Evolutionary conservation across 2,888 invertebrate genomes (phyloP), one percentile per base, ranked within the genome.

Genomic region (Heliconius ismenius): DNA sequence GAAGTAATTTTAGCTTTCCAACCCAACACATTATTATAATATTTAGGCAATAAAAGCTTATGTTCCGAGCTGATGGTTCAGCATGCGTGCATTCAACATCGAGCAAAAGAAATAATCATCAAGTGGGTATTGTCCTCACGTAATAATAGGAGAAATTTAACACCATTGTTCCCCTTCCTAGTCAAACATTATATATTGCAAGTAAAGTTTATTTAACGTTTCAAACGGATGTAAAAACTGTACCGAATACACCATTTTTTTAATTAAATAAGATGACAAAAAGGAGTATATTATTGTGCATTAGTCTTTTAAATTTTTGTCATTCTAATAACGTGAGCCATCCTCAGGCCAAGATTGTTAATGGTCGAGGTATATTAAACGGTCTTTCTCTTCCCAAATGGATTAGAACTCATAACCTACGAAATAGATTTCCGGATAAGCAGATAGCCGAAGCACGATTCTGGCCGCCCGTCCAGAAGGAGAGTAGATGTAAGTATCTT

Each of bases 401-500:
- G 83, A 83, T 83, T 68, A 78, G 82, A 78, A 82, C 75, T 39
- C 80, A 77, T 68, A 76, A 62, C n/a, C 74, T 81, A 18, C 81
- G 80, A 60, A 88, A 80, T 75, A 74, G 60, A n/a, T 79, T 76
- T 74, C 82, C 82, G 10, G 83, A 83, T 76, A 28, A 49, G 72
- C 80, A 79, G 64, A 81, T 84, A 78, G 70, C 79, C 4, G 87
- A 88, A 60, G 78, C 84, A 0, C 85, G 85, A 18, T 91, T 93
- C 82, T 92, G 93, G 93, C 88, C 89, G 0, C 86, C 88, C 9
- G 80, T 81, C n/a, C 88, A 89, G 58, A 93, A 91, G 78, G 93
- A 93, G 76, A 89, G 89, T 76, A 83, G 92, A 79, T 93, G 93
- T 93, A 83, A 93, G 93, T 78, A 76, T 60, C 58, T 21, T 21